A percentile compares a stretch with the other conserved stretches of the same genome.
Conservation (phyloP, 2,888 invertebrate genomes). For the Cyaniris semiargus region DNA sequence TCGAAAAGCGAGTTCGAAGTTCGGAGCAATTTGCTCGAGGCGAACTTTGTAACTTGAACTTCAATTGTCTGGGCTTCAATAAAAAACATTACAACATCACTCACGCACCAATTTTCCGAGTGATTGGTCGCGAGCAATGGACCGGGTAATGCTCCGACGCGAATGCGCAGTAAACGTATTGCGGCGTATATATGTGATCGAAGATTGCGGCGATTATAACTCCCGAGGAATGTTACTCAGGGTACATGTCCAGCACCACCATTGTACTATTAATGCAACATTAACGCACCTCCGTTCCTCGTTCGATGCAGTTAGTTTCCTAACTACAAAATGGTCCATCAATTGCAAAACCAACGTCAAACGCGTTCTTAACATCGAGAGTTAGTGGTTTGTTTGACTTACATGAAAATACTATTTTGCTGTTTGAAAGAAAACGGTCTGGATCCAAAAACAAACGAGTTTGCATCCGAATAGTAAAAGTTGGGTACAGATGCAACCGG, state of each 20-base stretch:
- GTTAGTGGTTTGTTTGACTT: not conserved
- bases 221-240: slow-evolving; percentile 6
- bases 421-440: not conserved
- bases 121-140: slow-evolving; percentile 75
- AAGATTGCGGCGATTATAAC: slow-evolving; percentile 1
- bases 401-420: not conserved
- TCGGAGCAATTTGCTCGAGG: not conserved
- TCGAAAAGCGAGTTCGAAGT: not conserved
- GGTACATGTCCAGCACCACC: not conserved
- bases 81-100: slow-evolving; percentile 35
- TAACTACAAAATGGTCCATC: not conserved
- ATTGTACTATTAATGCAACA: not conserved
- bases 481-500: not conserved
- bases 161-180: slow-evolving; percentile 18
- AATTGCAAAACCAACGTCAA: not conserved
- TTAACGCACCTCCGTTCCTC: not conserved
- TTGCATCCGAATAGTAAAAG: too few species aligned
- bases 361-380: not conserved
- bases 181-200: too few species aligned
- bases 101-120: slow-evolving; percentile 74
- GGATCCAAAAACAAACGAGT: too few species aligned
- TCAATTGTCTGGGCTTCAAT: slow-evolving; percentile 11
- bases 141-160: slow-evolving; percentile 58
- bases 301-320: not conserved
- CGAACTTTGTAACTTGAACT: slow-evolving; percentile 6